Percentiles rank a stretch among this genome's conserved stretches.
Evolutionary conservation across 2,113 vertebrate genomes (phyloP).

Genomic region (Smithornis capensis): DNA sequence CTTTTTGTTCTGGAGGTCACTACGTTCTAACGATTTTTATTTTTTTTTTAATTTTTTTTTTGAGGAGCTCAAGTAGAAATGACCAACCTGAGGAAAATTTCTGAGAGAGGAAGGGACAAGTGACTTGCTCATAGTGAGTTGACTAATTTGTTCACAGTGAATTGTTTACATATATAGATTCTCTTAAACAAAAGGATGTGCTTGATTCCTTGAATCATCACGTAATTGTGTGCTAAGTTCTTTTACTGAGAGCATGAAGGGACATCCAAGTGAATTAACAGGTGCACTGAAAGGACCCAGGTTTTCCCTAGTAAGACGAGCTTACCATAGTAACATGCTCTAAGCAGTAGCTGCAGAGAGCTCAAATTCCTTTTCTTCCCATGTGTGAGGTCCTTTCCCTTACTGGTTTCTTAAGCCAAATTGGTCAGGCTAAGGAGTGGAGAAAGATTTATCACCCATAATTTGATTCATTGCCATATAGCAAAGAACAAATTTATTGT

Average conservation of each 20-base stretch:
- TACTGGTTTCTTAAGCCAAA: not conserved
- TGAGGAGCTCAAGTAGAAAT: not conserved
- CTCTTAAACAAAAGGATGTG: not conserved
- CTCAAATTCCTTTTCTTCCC: not conserved
- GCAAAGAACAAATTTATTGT: not conserved
- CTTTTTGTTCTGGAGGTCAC: not conserved
- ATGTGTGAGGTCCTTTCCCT: accelerated
- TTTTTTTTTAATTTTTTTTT: no score
- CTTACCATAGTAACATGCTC: accelerated
- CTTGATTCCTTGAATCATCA: not conserved
- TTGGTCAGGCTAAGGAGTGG: not conserved
- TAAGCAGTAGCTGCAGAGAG: not conserved
- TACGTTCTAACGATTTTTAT: not conserved
- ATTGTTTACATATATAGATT: not conserved
- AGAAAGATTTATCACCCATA: not conserved
- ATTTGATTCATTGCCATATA: not conserved
- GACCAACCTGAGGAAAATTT: not conserved
- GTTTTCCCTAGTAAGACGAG: not conserved
- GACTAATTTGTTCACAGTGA: not conserved
- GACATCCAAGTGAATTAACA: not conserved
- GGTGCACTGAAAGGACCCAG: not conserved
- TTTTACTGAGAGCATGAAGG: not conserved
- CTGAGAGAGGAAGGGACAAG: not conserved
- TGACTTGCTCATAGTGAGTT: not conserved
- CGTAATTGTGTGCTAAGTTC: not conserved